Evolutionary conservation across 2,888 invertebrate species (phyloP).

Genomic region (Sisyra terminalis): DNA sequence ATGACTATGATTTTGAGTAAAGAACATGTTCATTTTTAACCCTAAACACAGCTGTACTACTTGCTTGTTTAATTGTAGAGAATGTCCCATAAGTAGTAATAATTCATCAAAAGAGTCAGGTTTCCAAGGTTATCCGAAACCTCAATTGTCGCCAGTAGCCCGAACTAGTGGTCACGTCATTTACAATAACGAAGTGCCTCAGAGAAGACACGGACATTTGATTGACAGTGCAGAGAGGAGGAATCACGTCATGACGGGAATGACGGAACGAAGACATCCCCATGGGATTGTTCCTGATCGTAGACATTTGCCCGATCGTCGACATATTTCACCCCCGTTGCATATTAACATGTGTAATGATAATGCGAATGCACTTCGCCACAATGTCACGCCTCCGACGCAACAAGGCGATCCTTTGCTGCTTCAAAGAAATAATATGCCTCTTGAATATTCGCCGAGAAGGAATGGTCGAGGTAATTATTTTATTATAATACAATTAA

Average conservation of each 20-base stretch:
- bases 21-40: neutral
- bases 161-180: constrained; percentile 22
- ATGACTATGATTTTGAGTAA: constrained; percentile 25
- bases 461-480: constrained; percentile 24
- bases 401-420: constrained; percentile 20
- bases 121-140: constrained; percentile 27
- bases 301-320: constrained; percentile 8
- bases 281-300: constrained; percentile 3
- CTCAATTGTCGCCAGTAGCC: constrained; percentile 24
- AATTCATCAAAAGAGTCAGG: constrained; percentile 25
- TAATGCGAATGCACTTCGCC: constrained; percentile 17
- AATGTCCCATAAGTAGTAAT: constrained; percentile 22
- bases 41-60: too few species aligned
- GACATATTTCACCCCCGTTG: constrained; percentile 33
- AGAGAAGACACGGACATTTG: constrained; percentile 4
- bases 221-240: constrained; percentile 24
- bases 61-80: constrained; percentile 17
- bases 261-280: constrained; percentile 5
- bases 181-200: constrained; percentile 22
- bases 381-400: constrained; percentile 15
- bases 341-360: constrained; percentile 35
- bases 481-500: constrained; percentile 4
- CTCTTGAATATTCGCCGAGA: constrained; percentile 24
- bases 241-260: constrained; percentile 15
- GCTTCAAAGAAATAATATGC: constrained; percentile 17